These are phyloP conservation scores for Dyspetes luteomarginatus DNA, from an alignment of 2,888 invertebrate genomes.

Conservation along the genomic window DNA sequence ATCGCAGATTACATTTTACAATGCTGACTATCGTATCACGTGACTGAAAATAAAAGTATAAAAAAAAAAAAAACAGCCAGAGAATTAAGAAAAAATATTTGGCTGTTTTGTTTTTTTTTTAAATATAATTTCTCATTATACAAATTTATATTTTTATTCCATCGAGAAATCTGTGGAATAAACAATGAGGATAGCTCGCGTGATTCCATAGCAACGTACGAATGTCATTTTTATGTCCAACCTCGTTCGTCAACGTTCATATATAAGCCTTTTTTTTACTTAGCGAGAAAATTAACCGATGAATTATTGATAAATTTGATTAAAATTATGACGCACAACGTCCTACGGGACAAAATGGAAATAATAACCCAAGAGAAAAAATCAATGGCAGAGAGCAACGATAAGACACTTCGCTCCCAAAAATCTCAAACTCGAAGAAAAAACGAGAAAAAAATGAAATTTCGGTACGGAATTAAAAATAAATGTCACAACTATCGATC, in stretches of 20 bases:
- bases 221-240: constrained; percentile 3
- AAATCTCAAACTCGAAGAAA: constrained; percentile 1
- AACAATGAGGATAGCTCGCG: neutral
- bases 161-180: too few relatives aligned
- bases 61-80: too few relatives aligned
- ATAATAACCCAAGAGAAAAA: neutral
- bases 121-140: too few relatives aligned
- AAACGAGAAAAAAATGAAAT: neutral
- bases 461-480: neutral
- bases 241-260: neutral
- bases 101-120: too few relatives aligned
- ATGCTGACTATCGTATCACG: too few relatives aligned
- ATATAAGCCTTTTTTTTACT: neutral
- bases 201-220: constrained; percentile 51
- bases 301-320: neutral
- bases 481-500: constrained; percentile 5
- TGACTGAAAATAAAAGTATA: too few relatives aligned
- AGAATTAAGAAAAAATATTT: too few relatives aligned
- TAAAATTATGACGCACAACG: constrained; percentile 34
- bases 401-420: neutral
- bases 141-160: too few relatives aligned
- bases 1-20: too few relatives aligned
- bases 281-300: constrained; percentile 20
- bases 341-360: neutral
- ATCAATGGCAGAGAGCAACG: neutral